Percentiles rank a stretch among this genome's conserved stretches.
These are phyloP conservation scores for Calliphora vicina DNA, from an alignment of 1,140 invertebrate genomes.

Conservation along the genomic window DNA sequence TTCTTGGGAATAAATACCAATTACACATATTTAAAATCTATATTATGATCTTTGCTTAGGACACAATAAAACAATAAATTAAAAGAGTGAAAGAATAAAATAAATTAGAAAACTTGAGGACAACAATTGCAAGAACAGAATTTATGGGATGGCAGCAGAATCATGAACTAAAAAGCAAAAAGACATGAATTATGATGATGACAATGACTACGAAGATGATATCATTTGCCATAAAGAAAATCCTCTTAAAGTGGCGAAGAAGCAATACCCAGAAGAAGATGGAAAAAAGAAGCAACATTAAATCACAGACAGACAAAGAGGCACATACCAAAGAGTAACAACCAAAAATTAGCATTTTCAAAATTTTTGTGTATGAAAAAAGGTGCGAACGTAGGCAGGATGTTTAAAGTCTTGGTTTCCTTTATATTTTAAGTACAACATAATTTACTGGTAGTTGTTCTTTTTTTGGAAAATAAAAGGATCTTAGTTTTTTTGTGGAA, in stretches of 20 bases:
- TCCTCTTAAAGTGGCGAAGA: slow-evolving; percentile 9
- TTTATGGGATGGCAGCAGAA: neutral
- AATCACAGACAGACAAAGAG: neutral
- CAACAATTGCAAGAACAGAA: neutral
- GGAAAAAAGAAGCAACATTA: neutral
- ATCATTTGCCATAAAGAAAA: neutral
- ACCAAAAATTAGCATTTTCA: neutral
- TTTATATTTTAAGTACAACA: neutral
- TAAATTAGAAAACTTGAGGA: slow-evolving; percentile 4
- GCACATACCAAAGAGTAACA: no score
- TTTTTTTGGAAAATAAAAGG: neutral
- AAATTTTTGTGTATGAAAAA: neutral
- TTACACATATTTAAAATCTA: neutral
- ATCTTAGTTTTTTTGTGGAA: neutral
- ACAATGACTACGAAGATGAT: neutral
- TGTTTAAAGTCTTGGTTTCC: neutral
- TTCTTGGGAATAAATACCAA: no score
- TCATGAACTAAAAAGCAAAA: neutral
- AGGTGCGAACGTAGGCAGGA: slow-evolving; percentile 26
- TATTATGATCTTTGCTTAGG: neutral
- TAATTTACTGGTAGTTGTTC: neutral
- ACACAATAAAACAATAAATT: neutral
- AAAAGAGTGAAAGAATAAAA: neutral
- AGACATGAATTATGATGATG: neutral
- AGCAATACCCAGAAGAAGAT: neutral